These are phyloP conservation scores for Petaurus breviceps DNA, from an alignment of 2,113 vertebrate genomes.

Conservation along the genomic window DNA sequence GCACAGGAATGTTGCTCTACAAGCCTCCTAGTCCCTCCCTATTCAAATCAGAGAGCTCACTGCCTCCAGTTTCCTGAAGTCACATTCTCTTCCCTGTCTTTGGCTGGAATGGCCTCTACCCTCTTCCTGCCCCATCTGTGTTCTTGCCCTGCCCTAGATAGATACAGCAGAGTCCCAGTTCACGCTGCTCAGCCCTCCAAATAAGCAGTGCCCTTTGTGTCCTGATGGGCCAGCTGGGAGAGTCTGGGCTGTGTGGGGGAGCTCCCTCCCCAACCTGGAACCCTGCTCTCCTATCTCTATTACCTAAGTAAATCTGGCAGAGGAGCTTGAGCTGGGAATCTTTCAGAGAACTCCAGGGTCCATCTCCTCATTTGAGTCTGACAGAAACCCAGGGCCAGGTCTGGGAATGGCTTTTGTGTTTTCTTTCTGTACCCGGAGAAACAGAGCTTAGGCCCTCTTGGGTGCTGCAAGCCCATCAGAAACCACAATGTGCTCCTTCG, in stretches of 20 bases:
- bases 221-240: too few relatives aligned
- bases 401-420: background rate
- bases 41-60: background rate
- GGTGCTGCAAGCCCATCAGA: background rate
- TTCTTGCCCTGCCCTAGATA: background rate
- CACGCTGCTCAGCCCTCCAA: background rate
- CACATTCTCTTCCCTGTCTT: background rate
- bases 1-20: background rate
- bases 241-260: background rate
- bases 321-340: background rate
- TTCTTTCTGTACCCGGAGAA: background rate
- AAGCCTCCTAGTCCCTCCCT: background rate
- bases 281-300: background rate
- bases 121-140: background rate
- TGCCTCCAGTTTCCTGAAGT: background rate
- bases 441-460: background rate
- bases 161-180: background rate
- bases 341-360: background rate
- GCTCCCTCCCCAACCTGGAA: background rate
- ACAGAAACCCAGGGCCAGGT: background rate
- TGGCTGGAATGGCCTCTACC: background rate
- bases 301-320: background rate
- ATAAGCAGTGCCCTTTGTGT: background rate
- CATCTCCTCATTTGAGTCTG: background rate
- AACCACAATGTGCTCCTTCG: background rate